Evolutionary conservation across 1,140 invertebrate genomes (phyloP).

Genomic region (Homalodisca vitripennis): DNA sequence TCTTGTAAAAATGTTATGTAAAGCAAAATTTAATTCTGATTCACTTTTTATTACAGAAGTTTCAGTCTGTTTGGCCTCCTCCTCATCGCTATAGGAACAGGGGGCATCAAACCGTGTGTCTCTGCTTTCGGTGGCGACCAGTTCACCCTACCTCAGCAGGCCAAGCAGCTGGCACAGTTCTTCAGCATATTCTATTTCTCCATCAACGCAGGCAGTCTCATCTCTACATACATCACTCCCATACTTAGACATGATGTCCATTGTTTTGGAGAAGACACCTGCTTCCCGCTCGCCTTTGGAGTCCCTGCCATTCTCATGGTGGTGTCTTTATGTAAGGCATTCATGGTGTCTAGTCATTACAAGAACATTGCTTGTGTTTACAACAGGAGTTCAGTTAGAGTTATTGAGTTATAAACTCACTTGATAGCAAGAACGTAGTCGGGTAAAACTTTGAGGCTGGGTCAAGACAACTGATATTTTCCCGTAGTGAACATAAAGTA

Average conservation of each 20-base stretch:
- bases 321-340: conserved; percentile 74
- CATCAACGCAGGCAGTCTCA: conserved; percentile 88
- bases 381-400: no score
- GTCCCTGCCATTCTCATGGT: conserved; percentile 86
- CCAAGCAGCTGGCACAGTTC: conserved; percentile 73
- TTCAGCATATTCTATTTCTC: conserved; percentile 94
- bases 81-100: conserved; percentile 88
- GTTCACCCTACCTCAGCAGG: conserved; percentile 77
- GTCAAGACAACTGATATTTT: no score
- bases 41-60: conserved; percentile 56
- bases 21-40: no score
- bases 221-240: conserved; percentile 88
- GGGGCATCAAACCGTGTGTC: conserved; percentile 97
- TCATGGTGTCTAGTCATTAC: no score
- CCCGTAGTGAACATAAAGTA: no score
- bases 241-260: conserved; percentile 76
- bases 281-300: conserved; percentile 90
- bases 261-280: conserved; percentile 79
- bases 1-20: no score
- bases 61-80: conserved; percentile 74
- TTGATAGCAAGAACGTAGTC: no score
- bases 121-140: conserved; percentile 98
- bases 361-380: no score
- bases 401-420: no score
- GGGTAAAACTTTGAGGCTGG: no score